Conservation (phyloP, 2,888 invertebrate genomes). For the Dryadula phaetusa region DNA sequence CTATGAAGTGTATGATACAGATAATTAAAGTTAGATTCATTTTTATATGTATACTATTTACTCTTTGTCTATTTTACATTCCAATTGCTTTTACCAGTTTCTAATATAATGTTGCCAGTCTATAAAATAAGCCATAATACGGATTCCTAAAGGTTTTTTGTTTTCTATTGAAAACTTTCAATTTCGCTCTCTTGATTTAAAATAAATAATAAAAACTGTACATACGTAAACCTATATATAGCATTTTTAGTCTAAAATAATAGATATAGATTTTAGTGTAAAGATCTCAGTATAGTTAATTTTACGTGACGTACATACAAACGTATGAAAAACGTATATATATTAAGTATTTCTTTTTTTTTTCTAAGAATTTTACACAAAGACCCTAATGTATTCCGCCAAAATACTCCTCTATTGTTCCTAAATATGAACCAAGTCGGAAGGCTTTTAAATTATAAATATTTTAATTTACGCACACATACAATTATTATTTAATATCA, state of each 20-base stretch:
- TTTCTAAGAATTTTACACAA: not conserved
- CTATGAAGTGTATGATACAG: too few relatives aligned
- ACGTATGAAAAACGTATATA: not conserved
- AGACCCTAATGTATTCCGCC: not conserved
- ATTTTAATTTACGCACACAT: conserved; percentile 11
- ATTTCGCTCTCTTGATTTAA: not conserved
- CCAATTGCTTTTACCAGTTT: conserved; percentile 10
- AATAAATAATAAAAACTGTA: not conserved
- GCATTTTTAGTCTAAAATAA: conserved; percentile 45
- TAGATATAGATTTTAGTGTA: conserved; percentile 43
- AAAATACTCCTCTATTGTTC: conserved; percentile 29
- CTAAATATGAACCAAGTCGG: conserved; percentile 23
- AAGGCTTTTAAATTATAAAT: conserved; percentile 2
- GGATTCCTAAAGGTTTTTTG: conserved; percentile 19
- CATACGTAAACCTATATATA: conserved; percentile 36
- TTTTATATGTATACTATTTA: not conserved
- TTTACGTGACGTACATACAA: not conserved
- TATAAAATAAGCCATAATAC: not conserved
- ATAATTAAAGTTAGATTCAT: not conserved
- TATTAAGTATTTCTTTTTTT: not conserved
- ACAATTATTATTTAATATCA: not conserved
- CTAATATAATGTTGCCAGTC: conserved; percentile 19
- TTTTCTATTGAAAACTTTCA: conserved; percentile 7
- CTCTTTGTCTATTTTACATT: conserved; percentile 16
- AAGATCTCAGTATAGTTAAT: conserved; percentile 46